Conservation (phyloP, 1,140 invertebrate genomes). For the Drosophila ananassae region DNA sequence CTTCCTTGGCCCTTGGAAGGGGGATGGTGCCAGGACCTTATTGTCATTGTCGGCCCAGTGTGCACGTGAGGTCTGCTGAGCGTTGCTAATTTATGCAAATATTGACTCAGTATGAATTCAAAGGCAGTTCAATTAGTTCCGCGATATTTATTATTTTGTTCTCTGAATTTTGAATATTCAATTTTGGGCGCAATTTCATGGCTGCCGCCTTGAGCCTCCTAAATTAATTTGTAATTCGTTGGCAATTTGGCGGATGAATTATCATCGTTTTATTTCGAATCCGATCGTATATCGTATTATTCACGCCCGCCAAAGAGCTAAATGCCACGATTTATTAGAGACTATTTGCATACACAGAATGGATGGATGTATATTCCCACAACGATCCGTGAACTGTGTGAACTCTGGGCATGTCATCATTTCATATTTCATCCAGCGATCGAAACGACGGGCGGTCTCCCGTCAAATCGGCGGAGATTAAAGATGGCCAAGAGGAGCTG, state of each 20-base stretch:
- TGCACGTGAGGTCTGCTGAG: constrained; percentile 71
- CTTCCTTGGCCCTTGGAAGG: not conserved
- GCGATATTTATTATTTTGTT: constrained; percentile 83
- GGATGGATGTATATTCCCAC: constrained; percentile 2
- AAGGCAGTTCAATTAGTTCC: constrained; percentile 78
- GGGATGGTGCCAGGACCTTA: constrained; percentile 39
- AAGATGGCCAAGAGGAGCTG: constrained; percentile 25
- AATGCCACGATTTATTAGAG: constrained; percentile 62
- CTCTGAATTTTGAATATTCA: constrained; percentile 74
- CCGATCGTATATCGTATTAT: constrained; percentile 14
- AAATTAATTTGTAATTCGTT: constrained; percentile 82
- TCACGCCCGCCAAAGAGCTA: constrained; percentile 38
- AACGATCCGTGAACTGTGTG: constrained; percentile 16
- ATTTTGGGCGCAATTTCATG: constrained; percentile 69
- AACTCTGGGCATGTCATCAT: constrained; percentile 28
- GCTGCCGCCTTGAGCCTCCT: constrained; percentile 45
- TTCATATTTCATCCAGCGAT: constrained; percentile 38
- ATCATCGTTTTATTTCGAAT: constrained; percentile 20
- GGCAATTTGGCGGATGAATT: constrained; percentile 76
- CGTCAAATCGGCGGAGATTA: constrained; percentile 52
- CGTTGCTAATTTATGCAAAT: constrained; percentile 81
- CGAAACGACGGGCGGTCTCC: constrained; percentile 20
- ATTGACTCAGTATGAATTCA: constrained; percentile 50
- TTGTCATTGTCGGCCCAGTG: constrained; percentile 64
- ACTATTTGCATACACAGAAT: constrained; percentile 46